Base-by-base conservation (phyloP, 2,888 invertebrate genomes). In the Trachelus tabidus region DNA sequence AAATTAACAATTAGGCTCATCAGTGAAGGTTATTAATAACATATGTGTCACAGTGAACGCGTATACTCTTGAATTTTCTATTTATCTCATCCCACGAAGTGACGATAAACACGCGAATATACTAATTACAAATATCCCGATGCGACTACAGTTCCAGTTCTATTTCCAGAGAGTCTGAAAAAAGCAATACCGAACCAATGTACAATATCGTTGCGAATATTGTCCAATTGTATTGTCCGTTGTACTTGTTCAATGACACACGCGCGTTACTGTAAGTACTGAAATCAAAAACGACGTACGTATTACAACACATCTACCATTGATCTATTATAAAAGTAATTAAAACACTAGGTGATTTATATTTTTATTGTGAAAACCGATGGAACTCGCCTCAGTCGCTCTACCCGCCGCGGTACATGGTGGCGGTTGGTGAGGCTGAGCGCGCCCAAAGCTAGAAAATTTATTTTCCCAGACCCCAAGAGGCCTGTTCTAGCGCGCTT, bases 161-260 rank as follows among this genome's bases (percentile, higher is more conserved):
- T 91, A 91, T 91, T 91, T 91, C 91, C 91, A 91, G 91, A 83
- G 83, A 91, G 90, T 91, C 92, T 92, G 92, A 91, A 92, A 91
- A 91, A 91, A 89, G 90, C 91, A 90, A 90, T 90, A 90, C 89
- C 90, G 89, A 91, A 90, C 90, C 87, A 88, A 89, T 90, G 90
- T 91, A 90, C 90, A 90, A 91, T 90, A 90, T 90, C 88, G 87
- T 90, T 90, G 89, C 88, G 88, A 90, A 88, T 90, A 90, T 90
- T 90, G 90, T 91, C 89, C 88, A 88, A 89, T 89, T 88, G 87
- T 91, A 89, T 89, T 56, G 87, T 90, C 56, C 87, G 89, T 89
- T 87, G 90, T 90, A 90, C 89, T 91, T 91, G 90, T 91, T 56
- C 88, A 88, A 88, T 89, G 87, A 89, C 89, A 88, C 90, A 89